These are phyloP conservation scores for Molossus alvarezi DNA, from an alignment of 2,797 vertebrate species.

Conservation along the genomic window DNA sequence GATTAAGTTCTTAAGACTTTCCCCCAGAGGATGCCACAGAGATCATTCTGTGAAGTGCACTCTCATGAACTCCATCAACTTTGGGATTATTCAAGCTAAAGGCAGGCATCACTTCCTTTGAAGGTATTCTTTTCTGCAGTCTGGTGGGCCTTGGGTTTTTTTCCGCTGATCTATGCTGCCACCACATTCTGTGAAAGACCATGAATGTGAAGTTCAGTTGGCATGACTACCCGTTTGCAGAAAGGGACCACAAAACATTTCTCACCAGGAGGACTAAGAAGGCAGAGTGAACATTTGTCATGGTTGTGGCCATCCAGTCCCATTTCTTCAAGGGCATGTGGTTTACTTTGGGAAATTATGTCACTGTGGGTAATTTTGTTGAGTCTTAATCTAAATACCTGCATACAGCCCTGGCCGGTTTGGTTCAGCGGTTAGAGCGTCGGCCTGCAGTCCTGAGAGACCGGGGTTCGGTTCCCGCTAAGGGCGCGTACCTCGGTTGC, in stretches of 20 bases:
- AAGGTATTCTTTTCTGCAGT: not conserved
- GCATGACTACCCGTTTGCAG: not conserved
- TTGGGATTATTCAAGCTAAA: conserved; percentile 29
- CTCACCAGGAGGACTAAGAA: not conserved
- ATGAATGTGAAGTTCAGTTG: not conserved
- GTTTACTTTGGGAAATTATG: not conserved
- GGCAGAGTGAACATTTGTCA: not conserved
- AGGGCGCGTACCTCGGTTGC: too few relatives aligned
- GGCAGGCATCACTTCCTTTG: not conserved
- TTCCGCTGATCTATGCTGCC: not conserved
- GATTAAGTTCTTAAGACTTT: conserved; percentile 62
- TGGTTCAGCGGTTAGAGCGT: too few relatives aligned
- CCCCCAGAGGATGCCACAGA: conserved; percentile 21
- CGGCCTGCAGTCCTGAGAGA: too few relatives aligned
- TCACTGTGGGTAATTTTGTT: not conserved
- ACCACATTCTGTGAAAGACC: not conserved
- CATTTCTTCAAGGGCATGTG: conserved; percentile 20
- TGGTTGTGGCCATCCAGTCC: not conserved
- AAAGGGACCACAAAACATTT: not conserved
- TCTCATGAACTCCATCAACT: not conserved
- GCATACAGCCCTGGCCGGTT: too few relatives aligned
- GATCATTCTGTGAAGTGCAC: not conserved
- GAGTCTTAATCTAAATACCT: not conserved
- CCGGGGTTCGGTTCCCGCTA: too few relatives aligned
- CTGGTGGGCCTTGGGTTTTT: not conserved